Evolutionary conservation across 2,888 invertebrate species (phyloP).

Genomic region (Protodeltote pygarga): DNA sequence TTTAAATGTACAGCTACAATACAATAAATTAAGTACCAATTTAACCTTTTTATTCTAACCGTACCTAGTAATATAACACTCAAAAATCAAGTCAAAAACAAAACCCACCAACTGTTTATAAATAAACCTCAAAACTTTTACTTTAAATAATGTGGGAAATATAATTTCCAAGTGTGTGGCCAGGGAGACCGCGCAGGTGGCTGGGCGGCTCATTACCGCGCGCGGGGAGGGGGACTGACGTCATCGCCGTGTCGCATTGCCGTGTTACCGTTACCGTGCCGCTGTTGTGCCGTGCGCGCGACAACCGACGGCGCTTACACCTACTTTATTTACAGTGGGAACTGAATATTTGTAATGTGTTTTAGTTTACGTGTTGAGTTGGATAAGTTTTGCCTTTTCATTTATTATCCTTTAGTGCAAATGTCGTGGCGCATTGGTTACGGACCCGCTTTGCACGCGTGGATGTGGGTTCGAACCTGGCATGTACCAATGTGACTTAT

Average conservation of each 20-base stretch:
- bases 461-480: too few relatives aligned
- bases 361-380: neutral
- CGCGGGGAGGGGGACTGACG: constrained; percentile 55
- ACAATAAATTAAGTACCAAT: too few relatives aligned
- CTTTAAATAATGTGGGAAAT: constrained; percentile 37
- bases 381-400: neutral
- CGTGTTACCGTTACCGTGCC: constrained; percentile 49
- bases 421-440: too few relatives aligned
- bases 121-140: constrained; percentile 4
- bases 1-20: too few relatives aligned
- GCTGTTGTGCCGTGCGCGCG: constrained; percentile 15
- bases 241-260: constrained; percentile 74
- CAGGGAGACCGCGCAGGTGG: constrained; percentile 52
- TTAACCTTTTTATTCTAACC: too few relatives aligned
- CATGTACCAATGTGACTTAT: too few relatives aligned
- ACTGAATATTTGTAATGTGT: neutral
- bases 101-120: neutral
- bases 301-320: constrained; percentile 16
- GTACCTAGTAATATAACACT: too few relatives aligned
- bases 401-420: neutral
- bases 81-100: neutral
- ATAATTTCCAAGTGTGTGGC: constrained; percentile 55
- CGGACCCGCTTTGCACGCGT: too few relatives aligned
- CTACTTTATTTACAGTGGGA: constrained; percentile 15
- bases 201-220: constrained; percentile 57